phyloP scores from a whole-genome alignment of 2,797 vertebrate species.

The Clarias fuscus region DNA sequence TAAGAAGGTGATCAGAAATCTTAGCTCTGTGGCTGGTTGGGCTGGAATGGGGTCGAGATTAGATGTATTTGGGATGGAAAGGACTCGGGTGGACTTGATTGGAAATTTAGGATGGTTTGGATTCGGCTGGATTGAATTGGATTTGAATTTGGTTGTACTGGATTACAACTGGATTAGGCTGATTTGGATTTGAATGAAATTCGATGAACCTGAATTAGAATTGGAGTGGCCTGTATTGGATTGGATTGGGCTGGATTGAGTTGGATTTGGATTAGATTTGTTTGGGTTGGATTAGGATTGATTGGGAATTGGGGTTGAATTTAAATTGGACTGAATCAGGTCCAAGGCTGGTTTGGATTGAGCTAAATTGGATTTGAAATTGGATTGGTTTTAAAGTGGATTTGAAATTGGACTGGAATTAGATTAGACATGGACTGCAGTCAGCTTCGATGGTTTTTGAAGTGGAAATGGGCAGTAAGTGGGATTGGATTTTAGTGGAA shows the following conservation, averaged over 20 bases:
- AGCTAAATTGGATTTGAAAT: background rate
- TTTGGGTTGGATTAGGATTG: background rate
- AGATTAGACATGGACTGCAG: too few species aligned
- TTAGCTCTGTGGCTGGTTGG: background rate
- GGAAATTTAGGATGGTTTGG: background rate
- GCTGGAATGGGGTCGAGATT: background rate
- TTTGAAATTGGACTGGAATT: too few species aligned
- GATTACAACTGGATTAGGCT: background rate
- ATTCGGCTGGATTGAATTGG: background rate
- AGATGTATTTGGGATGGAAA: background rate
- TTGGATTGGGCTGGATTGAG: background rate
- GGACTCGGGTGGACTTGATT: background rate
- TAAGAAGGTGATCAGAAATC: background rate
- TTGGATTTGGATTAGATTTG: background rate
- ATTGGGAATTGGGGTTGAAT: background rate
- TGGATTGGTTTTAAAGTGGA: background rate
- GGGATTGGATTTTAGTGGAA: too few species aligned
- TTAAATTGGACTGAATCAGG: too few species aligned
- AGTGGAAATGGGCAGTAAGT: background rate
- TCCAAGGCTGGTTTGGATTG: too few species aligned
- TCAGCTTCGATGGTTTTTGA: too few species aligned
- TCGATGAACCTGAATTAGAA: background rate
- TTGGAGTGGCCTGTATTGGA: background rate
- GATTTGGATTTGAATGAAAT: background rate
- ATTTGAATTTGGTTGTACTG: background rate